Evolutionary conservation across 2,888 invertebrate genomes (phyloP).

Genomic region (Gerris lacustris): DNA sequence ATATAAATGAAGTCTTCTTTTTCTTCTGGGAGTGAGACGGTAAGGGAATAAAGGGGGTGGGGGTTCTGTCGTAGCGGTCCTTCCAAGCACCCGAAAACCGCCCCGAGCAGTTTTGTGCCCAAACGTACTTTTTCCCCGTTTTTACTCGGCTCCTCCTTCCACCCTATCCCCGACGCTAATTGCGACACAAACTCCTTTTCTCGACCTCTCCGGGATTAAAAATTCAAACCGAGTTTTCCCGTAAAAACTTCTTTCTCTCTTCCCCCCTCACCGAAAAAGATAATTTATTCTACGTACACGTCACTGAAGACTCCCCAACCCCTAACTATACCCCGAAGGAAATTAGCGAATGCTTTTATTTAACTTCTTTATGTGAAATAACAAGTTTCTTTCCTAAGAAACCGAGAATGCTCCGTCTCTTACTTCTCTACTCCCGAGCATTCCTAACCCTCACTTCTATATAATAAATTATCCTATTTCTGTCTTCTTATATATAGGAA

Average conservation of each 20-base stretch:
- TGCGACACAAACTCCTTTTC: conserved; percentile 3
- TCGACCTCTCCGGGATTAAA: conserved; percentile 1
- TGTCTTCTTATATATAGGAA: neutral
- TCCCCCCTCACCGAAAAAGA: neutral
- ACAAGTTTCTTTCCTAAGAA: neutral
- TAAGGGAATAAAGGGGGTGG: too few relatives aligned
- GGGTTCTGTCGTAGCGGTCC: too few relatives aligned
- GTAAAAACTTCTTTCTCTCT: neutral
- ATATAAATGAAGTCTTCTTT: conserved; percentile 1
- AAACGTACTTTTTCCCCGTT: neutral
- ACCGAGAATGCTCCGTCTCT: too few relatives aligned
- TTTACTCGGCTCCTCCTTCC: neutral
- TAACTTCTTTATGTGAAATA: conserved; percentile 5
- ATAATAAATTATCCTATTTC: neutral
- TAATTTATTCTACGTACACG: conserved; percentile 5
- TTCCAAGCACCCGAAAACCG: neutral
- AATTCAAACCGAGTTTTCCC: conserved; percentile 3
- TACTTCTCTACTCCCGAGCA: too few relatives aligned
- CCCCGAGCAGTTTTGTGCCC: neutral
- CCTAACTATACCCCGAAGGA: neutral
- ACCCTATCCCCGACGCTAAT: neutral
- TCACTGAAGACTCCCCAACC: neutral
- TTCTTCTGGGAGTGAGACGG: neutral
- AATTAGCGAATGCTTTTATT: conserved; percentile 5
- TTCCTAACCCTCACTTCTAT: neutral